Percentiles rank a stretch among this genome's conserved stretches.
Evolutionary conservation across 92 coral and sea anemone genomes (phyloP).

Genomic region (Zoanthus sansibaricus): DNA sequence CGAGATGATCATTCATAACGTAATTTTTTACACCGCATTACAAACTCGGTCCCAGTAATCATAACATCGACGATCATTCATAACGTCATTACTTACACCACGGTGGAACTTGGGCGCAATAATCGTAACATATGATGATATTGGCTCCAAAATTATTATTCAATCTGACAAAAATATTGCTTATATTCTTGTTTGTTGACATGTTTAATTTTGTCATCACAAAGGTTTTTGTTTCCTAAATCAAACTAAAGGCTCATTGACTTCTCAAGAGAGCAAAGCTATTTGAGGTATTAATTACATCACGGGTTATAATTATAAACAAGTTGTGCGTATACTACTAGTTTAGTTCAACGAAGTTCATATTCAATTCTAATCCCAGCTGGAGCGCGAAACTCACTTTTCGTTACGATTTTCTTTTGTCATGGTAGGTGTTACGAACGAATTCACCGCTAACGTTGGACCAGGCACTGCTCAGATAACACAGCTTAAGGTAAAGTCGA

Average conservation of each 20-base stretch:
- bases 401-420: background rate
- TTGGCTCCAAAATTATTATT: constrained; percentile 12
- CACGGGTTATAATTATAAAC: background rate
- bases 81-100: too few species aligned
- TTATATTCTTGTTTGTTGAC: too few species aligned
- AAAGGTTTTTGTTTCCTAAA: too few species aligned
- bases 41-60: too few species aligned
- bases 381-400: background rate
- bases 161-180: background rate
- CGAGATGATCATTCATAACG: too few species aligned
- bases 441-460: constrained; percentile 1
- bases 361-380: background rate
- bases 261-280: constrained; percentile 1
- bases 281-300: constrained; percentile 25
- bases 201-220: too few species aligned
- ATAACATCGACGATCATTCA: too few species aligned
- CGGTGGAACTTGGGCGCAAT: too few species aligned
- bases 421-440: constrained; percentile 32
- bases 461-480: constrained; percentile 35
- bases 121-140: background rate
- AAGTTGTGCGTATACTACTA: background rate
- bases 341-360: background rate
- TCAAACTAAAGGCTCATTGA: background rate
- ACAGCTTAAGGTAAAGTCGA: constrained; percentile 13
- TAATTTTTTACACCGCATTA: too few species aligned